Evolutionary conservation across 2,797 vertebrate species (phyloP), one percentile per base, ranked within the genome.

Genomic region (Pipistrellus kuhlii): DNA sequence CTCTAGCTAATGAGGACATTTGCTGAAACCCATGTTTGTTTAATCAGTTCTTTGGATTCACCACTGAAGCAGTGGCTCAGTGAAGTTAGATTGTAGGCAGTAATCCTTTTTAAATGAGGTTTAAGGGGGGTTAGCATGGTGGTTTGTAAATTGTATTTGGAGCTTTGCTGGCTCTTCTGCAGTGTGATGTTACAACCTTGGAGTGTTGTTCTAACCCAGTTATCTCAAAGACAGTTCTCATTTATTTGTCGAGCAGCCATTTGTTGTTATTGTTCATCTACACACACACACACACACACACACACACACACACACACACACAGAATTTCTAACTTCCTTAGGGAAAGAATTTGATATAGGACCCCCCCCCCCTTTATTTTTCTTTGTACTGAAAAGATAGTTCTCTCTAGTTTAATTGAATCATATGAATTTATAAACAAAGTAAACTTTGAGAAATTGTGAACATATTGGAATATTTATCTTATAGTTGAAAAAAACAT

Each of bases 101-200:
- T 88, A 68, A 93, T 91, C 93, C 82, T 94, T 71, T 72, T 73
- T 80, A 90, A 93, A 64, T 84, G 88, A 94, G 88, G 51, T 75
- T 90, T 75, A 72, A 62, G 75, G 25, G 77, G 72, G 75, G 69
- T 75, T 95, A 85, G 51, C 68, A 23, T 82, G 32, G 75, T 85
- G 82, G 30, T 32, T 88, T 71, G 32, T 80, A 81, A 94, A 86
- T 77, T 68, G 5, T 71, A 15, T 75, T 85, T 90, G 80, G 85
- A 57, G 64, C n/a, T 93, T 85, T 82, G n/a, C 41, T 80, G 64
- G 30, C 64, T 94, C 90, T 32, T 4, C 41, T n/a, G 71, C n/a
- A 27, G 73, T 84, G 51, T 81, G 17, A 55, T 17, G 15, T 94
- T 95, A 32, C 4, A 38, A 55, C 15, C 9, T 66, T 4, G 35